Percentiles rank a stretch among this genome's conserved stretches.
These are phyloP conservation scores for Colius striatus DNA, from an alignment of 2,113 vertebrate genomes.

Conservation along the genomic window DNA sequence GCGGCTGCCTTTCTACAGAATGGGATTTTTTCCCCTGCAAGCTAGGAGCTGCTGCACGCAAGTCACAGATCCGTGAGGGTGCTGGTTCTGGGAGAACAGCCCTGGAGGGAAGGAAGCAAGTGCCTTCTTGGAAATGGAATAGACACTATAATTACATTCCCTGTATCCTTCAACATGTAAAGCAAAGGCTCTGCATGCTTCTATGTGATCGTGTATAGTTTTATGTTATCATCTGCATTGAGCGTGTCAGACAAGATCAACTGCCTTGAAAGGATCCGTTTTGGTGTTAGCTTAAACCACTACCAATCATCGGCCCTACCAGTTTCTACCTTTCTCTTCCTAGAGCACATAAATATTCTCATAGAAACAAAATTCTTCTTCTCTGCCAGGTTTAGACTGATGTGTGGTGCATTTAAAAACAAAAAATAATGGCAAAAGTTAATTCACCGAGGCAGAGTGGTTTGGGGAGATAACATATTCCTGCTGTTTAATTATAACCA, in stretches of 20 bases:
- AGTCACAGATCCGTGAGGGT: no score
- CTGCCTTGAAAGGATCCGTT: background rate
- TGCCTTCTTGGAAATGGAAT: background rate
- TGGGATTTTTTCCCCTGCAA: background rate
- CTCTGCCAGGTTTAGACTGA: background rate
- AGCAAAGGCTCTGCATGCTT: background rate
- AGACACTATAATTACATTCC: background rate
- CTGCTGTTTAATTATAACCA: slow-evolving; percentile 50
- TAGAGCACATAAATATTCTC: background rate
- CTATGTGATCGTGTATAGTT: rapidly evolving
- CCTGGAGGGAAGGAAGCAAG: background rate
- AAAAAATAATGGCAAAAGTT: background rate
- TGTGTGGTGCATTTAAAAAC: background rate
- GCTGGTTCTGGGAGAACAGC: background rate
- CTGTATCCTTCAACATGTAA: background rate
- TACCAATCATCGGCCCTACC: background rate
- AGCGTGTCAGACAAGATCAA: rapidly evolving
- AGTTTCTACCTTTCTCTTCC: background rate
- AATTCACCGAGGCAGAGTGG: background rate
- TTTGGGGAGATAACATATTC: slow-evolving; percentile 33
- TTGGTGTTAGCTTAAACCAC: background rate
- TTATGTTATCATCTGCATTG: rapidly evolving
- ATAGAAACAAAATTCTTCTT: background rate
- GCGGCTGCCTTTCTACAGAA: background rate
- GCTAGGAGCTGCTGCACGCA: rapidly evolving